Conservation (phyloP, 1,140 invertebrate species). For the Yoshiicerus persimilis region DNA sequence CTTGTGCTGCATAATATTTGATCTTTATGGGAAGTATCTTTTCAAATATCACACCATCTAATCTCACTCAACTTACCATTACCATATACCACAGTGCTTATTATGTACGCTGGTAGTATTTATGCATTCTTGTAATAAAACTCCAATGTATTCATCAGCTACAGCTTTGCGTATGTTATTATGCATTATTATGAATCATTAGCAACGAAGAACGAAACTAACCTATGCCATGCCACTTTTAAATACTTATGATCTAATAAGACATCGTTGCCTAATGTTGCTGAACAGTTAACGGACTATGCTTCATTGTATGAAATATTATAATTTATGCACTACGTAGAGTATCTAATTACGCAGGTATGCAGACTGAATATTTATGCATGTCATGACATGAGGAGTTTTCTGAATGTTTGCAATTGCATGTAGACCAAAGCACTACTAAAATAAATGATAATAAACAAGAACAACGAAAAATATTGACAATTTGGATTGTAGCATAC, state of each 20-base stretch:
- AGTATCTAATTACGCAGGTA: background rate
- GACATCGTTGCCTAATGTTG: background rate
- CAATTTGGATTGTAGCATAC: slow-evolving; percentile 12
- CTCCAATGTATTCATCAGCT: background rate
- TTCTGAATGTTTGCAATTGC: too few relatives aligned
- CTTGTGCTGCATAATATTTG: background rate
- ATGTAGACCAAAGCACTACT: background rate
- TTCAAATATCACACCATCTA: background rate
- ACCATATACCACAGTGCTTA: background rate
- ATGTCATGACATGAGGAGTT: background rate
- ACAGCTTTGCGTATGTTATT: background rate
- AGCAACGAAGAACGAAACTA: background rate
- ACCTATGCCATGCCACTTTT: background rate
- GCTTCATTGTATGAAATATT: background rate
- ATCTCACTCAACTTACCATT: background rate
- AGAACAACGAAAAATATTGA: background rate
- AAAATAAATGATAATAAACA: slow-evolving; percentile 14
- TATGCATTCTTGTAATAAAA: too few relatives aligned
- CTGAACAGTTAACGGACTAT: background rate
- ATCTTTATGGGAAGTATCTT: background rate
- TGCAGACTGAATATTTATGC: background rate
- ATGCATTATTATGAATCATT: background rate
- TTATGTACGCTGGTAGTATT: too few relatives aligned
- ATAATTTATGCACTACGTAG: background rate
- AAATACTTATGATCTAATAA: background rate